These are phyloP conservation scores for Aleiodes testaceus DNA, from an alignment of 2,888 invertebrate species.

Conservation along the genomic window DNA sequence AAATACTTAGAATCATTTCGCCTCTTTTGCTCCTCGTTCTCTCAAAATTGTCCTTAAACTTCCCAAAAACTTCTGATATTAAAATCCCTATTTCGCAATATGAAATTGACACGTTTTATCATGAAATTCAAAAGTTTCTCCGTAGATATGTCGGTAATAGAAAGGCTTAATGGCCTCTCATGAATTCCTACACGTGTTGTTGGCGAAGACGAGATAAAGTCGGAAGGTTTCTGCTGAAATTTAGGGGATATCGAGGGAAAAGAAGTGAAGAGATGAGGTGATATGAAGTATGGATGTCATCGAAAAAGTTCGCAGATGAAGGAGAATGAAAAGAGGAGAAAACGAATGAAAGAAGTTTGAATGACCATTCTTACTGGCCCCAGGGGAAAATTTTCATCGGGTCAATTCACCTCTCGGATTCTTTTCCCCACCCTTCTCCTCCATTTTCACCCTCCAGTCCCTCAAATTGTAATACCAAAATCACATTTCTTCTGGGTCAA, in stretches of 20 bases:
- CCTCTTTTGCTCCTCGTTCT: too few relatives aligned
- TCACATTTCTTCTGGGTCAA: too few relatives aligned
- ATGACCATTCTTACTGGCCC: slow-evolving; percentile 9
- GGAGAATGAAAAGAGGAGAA: not conserved
- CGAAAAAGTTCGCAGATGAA: slow-evolving; percentile 2
- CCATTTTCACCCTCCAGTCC: not conserved
- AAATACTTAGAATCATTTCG: too few relatives aligned
- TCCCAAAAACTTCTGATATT: too few relatives aligned
- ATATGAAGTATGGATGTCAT: slow-evolving; percentile 7
- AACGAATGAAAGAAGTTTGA: slow-evolving; percentile 10
- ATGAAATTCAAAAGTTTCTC: too few relatives aligned
- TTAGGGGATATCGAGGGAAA: not conserved
- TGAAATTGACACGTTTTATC: too few relatives aligned
- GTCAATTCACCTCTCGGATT: slow-evolving; percentile 13
- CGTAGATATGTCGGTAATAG: not conserved
- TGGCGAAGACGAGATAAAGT: not conserved
- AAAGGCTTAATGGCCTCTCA: not conserved
- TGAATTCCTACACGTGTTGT: slow-evolving; percentile 9
- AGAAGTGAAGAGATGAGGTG: not conserved
- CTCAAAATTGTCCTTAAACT: too few relatives aligned
- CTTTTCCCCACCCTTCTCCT: not conserved
- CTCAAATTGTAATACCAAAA: not conserved
- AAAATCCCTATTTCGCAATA: too few relatives aligned
- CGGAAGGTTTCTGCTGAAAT: not conserved
- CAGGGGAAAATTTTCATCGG: slow-evolving; percentile 9